phyloP scores from a whole-genome alignment of 2,113 vertebrate genomes.

The Daboia siamensis region DNA sequence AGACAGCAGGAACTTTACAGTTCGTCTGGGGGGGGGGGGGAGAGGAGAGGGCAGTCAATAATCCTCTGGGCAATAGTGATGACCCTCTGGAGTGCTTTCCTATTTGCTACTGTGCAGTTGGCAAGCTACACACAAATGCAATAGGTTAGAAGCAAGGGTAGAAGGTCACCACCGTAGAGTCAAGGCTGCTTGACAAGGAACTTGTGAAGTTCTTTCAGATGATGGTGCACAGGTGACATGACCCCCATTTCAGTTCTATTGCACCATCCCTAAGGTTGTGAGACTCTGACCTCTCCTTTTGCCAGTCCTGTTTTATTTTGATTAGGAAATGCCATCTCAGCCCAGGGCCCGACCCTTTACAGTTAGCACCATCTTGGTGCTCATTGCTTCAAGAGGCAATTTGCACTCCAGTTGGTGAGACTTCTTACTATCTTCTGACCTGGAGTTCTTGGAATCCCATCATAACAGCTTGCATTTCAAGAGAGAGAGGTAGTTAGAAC shows the following conservation, averaged over 20 bases:
- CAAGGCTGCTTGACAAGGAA: not conserved
- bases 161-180: not conserved
- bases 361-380: not conserved
- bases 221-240: not conserved
- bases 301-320: not conserved
- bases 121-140: too few relatives aligned
- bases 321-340: not conserved
- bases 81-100: too few relatives aligned
- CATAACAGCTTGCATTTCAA: not conserved
- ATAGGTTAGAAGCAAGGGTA: too few relatives aligned
- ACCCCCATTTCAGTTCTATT: not conserved
- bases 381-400: not conserved
- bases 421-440: not conserved
- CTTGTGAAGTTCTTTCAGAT: not conserved
- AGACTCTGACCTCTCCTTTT: not conserved
- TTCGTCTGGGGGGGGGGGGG: too few relatives aligned
- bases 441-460: not conserved
- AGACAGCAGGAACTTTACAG: too few relatives aligned
- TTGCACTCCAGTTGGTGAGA: not conserved
- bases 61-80: too few relatives aligned
- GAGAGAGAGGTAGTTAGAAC: not conserved
- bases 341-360: not conserved
- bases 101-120: too few relatives aligned
- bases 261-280: not conserved
- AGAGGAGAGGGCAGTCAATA: too few relatives aligned